Conservation (phyloP, 2,797 vertebrate species). For the Brachyrhaphis roseni region DNA sequence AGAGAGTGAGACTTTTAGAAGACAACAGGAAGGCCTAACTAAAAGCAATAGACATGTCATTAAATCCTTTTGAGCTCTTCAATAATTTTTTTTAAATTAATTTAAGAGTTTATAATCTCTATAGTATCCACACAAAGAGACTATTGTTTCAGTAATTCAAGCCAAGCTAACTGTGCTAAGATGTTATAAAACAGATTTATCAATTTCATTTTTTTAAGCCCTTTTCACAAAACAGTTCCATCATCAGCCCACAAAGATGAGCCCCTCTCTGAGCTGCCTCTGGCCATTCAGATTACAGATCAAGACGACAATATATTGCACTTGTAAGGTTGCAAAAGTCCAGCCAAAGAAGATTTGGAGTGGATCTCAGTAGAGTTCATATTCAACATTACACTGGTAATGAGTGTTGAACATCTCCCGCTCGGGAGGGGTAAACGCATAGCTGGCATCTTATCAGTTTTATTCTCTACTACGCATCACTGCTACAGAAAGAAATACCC, state of each 20-base stretch:
- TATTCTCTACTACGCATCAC: neutral
- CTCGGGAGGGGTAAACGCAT: neutral
- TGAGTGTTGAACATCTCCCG: neutral
- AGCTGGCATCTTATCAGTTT: neutral
- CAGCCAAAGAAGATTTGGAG: neutral
- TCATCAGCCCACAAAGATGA: neutral
- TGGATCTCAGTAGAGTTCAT: neutral
- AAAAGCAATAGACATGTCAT: neutral
- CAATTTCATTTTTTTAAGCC: neutral
- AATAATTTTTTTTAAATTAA: neutral
- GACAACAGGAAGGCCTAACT: neutral
- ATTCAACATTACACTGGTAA: neutral
- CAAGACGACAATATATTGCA: neutral
- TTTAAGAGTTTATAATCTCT: neutral
- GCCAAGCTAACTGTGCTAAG: neutral
- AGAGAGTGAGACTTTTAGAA: neutral
- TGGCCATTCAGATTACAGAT: neutral
- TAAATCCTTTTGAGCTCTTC: neutral
- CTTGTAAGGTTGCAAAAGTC: neutral
- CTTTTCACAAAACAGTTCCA: neutral
- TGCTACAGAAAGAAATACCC: neutral
- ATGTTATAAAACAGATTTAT: neutral
- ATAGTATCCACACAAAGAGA: neutral
- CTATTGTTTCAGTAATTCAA: neutral
- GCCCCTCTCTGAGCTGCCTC: neutral